These are phyloP conservation scores for Lathamus discolor DNA, from an alignment of 2,113 vertebrate genomes.

Conservation along the genomic window DNA sequence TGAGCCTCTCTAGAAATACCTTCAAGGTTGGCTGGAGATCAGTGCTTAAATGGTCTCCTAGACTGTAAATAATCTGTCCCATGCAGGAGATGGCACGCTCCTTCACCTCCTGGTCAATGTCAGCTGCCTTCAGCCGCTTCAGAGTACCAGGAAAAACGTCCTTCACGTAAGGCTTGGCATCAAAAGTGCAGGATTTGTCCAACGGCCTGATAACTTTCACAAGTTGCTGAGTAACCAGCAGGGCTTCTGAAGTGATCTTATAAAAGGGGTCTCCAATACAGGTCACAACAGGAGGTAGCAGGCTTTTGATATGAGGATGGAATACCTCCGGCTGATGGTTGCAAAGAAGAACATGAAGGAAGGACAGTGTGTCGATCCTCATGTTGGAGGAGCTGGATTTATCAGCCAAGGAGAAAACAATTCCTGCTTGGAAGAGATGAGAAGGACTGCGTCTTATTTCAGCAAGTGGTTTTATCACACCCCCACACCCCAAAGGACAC, in stretches of 20 bases:
- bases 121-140: slow-evolving; percentile 87
- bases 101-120: slow-evolving; percentile 96
- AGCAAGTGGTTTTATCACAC: background rate
- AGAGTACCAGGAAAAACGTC: slow-evolving; percentile 82
- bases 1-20: slow-evolving; percentile 89
- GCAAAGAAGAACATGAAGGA: slow-evolving; percentile 86
- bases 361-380: slow-evolving; percentile 88
- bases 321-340: slow-evolving; percentile 85
- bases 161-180: slow-evolving; percentile 81
- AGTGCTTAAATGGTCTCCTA: slow-evolving; percentile 84
- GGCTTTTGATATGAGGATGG: slow-evolving; percentile 84
- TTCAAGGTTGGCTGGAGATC: slow-evolving; percentile 83
- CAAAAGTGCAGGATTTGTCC: slow-evolving; percentile 70
- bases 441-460: background rate
- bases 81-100: slow-evolving; percentile 92
- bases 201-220: slow-evolving; percentile 84
- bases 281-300: slow-evolving; percentile 81
- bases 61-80: slow-evolving; percentile 84
- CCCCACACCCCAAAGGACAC: no score
- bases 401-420: slow-evolving; percentile 88
- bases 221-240: slow-evolving; percentile 88
- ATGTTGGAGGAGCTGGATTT: slow-evolving; percentile 90
- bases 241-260: slow-evolving; percentile 89
- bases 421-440: slow-evolving; percentile 69
- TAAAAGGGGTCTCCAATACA: slow-evolving; percentile 90